Percentiles rank a stretch among this genome's conserved stretches.
These are phyloP conservation scores for Ctenoplectra terminalis DNA, from an alignment of 1,140 invertebrate species.

Conservation along the genomic window DNA sequence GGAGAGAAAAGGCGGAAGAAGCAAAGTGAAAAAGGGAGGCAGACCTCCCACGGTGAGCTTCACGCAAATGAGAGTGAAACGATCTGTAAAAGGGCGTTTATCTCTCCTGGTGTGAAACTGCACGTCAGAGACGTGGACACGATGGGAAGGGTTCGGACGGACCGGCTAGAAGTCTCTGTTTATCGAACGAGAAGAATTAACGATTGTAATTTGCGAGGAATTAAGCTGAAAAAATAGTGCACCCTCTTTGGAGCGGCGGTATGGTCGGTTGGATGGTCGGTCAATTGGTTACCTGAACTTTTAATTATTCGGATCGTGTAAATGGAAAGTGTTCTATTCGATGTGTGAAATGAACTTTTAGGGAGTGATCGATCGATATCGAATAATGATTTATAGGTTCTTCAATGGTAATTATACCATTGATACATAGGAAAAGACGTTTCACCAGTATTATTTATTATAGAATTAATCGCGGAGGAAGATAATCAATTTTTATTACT, in stretches of 20 bases:
- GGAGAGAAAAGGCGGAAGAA: slow-evolving; percentile 27
- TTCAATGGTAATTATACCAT: too few species aligned
- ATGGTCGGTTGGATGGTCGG: too few species aligned
- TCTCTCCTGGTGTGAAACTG: slow-evolving; percentile 52
- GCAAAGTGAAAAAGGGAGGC: slow-evolving; percentile 65
- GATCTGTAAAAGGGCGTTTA: slow-evolving; percentile 61
- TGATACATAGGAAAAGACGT: too few species aligned
- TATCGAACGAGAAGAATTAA: slow-evolving; percentile 21
- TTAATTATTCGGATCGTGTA: neutral
- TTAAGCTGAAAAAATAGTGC: neutral
- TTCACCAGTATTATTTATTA: too few species aligned
- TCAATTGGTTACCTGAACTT: neutral
- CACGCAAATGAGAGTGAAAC: slow-evolving; percentile 67
- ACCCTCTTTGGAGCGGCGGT: neutral
- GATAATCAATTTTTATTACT: too few species aligned
- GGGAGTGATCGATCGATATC: too few species aligned
- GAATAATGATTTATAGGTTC: too few species aligned
- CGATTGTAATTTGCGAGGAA: slow-evolving; percentile 16
- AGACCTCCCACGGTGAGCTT: slow-evolving; percentile 64
- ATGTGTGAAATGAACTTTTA: neutral
- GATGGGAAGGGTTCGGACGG: slow-evolving; percentile 11
- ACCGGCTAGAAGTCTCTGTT: slow-evolving; percentile 20
- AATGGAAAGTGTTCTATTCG: neutral
- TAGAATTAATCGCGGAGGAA: too few species aligned
- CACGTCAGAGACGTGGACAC: slow-evolving; percentile 12